Evolutionary conservation across 2,797 vertebrate genomes (phyloP).

Genomic region (Monodelphis domestica): DNA sequence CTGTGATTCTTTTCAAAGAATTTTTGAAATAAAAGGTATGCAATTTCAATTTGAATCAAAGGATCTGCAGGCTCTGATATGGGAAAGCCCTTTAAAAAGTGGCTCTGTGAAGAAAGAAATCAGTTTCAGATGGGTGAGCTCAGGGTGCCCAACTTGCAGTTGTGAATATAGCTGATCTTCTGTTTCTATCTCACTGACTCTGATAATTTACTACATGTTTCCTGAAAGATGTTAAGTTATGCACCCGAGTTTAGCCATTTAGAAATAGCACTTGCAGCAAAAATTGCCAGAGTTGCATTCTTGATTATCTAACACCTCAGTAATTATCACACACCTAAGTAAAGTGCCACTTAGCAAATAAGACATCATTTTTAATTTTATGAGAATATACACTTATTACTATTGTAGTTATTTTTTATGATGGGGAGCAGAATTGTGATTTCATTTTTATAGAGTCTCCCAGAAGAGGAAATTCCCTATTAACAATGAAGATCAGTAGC

Average conservation of each 20-base stretch:
- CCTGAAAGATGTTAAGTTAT: background rate
- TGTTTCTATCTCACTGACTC: background rate
- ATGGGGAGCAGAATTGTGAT: background rate
- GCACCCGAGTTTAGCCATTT: slow-evolving; percentile 3
- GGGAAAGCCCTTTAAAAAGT: background rate
- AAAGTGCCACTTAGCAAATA: background rate
- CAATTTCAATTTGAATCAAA: background rate
- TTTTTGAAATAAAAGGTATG: background rate
- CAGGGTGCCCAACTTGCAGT: background rate
- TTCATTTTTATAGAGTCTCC: background rate
- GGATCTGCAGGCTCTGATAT: background rate
- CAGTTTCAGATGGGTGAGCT: background rate
- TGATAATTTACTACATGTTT: background rate
- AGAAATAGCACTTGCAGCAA: background rate
- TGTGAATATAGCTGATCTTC: background rate
- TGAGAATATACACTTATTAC: slow-evolving; percentile 1
- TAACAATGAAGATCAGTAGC: background rate
- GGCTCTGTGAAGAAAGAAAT: background rate
- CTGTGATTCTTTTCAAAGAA: background rate
- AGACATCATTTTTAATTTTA: too few species aligned
- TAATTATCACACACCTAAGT: background rate
- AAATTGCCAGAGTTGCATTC: background rate
- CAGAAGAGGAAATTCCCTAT: background rate
- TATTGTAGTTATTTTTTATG: background rate
- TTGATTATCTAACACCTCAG: slow-evolving; percentile 18